Percentiles rank a stretch among this genome's conserved stretches.
Evolutionary conservation across 2,888 invertebrate species (phyloP).

Genomic region (Gasteruption jaculator): DNA sequence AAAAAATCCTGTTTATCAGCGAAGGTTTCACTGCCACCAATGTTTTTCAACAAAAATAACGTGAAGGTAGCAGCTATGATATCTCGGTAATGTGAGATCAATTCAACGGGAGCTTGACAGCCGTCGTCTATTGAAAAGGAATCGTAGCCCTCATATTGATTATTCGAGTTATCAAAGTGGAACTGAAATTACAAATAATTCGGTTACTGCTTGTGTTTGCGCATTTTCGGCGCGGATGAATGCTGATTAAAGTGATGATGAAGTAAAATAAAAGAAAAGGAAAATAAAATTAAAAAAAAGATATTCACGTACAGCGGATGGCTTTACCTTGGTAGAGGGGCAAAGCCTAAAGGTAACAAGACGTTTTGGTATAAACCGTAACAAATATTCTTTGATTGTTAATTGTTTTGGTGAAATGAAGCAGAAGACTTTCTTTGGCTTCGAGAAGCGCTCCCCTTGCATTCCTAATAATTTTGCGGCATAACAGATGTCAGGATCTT

Average conservation of each 20-base stretch:
- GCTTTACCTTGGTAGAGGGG: slow-evolving; percentile 82
- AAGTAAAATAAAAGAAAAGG: slow-evolving; percentile 10
- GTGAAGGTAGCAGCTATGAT: slow-evolving; percentile 91
- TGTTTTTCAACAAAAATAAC: slow-evolving; percentile 85
- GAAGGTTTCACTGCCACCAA: slow-evolving; percentile 92
- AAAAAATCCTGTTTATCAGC: slow-evolving; percentile 72
- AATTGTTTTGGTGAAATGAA: slow-evolving; percentile 90
- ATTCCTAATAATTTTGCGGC: slow-evolving; percentile 70
- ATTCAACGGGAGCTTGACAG: slow-evolving; percentile 79
- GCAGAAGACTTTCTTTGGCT: slow-evolving; percentile 83
- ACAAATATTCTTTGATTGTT: slow-evolving; percentile 86
- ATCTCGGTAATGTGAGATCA: slow-evolving; percentile 80
- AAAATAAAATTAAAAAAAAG: slow-evolving; percentile 6
- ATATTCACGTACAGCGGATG: slow-evolving; percentile 22
- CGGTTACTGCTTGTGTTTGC: too few species aligned
- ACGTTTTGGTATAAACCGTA: slow-evolving; percentile 89
- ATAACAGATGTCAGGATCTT: slow-evolving; percentile 82
- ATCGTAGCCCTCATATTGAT: slow-evolving; percentile 55
- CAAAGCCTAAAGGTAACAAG: slow-evolving; percentile 88
- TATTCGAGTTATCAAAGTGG: slow-evolving; percentile 59
- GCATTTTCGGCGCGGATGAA: too few species aligned
- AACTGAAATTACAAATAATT: too few species aligned
- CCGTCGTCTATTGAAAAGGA: slow-evolving; percentile 87
- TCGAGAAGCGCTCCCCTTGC: slow-evolving; percentile 61
- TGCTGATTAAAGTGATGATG: too few species aligned